These are phyloP conservation scores for Stercorarius parasiticus DNA, from an alignment of 2,113 vertebrate species.

Conservation along the genomic window DNA sequence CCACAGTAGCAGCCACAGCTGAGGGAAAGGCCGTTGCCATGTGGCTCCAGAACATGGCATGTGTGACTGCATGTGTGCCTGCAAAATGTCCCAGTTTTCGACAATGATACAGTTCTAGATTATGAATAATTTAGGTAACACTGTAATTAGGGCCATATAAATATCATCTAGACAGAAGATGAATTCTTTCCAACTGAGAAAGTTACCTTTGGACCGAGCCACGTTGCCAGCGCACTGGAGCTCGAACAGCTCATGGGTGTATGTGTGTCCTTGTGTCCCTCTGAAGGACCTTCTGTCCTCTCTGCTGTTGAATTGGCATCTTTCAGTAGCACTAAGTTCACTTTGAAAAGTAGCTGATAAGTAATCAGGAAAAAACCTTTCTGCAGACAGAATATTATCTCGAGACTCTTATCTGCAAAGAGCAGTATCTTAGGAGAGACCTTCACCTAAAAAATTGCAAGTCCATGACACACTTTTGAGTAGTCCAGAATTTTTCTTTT, in stretches of 20 bases:
- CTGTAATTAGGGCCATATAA: not conserved
- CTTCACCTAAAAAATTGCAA: not conserved
- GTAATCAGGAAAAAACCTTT: not conserved
- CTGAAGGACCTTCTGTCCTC: not conserved
- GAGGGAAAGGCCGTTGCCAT: not conserved
- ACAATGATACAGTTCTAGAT: not conserved
- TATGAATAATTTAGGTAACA: slow-evolving; percentile 7
- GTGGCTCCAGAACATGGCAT: not conserved
- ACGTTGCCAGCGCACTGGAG: not conserved
- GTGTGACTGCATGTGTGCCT: not conserved
- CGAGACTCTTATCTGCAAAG: not conserved
- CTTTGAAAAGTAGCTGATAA: not conserved
- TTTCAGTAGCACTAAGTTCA: slow-evolving; percentile 8
- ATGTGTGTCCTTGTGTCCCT: not conserved
- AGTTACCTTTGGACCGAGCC: slow-evolving; percentile 19
- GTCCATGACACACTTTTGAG: not conserved
- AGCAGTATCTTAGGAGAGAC: not conserved
- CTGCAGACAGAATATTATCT: not conserved
- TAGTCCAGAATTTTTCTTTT: not conserved
- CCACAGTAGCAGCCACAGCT: not conserved
- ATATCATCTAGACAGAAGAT: not conserved
- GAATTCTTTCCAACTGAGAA: not conserved
- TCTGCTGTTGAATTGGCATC: slow-evolving; percentile 11
- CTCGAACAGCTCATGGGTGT: not conserved
- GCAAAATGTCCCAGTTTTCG: not conserved